Evolutionary conservation across 2,888 invertebrate genomes (phyloP), one percentile per base, ranked within the genome.

Genomic region (Caenorhabditis virilis): DNA sequence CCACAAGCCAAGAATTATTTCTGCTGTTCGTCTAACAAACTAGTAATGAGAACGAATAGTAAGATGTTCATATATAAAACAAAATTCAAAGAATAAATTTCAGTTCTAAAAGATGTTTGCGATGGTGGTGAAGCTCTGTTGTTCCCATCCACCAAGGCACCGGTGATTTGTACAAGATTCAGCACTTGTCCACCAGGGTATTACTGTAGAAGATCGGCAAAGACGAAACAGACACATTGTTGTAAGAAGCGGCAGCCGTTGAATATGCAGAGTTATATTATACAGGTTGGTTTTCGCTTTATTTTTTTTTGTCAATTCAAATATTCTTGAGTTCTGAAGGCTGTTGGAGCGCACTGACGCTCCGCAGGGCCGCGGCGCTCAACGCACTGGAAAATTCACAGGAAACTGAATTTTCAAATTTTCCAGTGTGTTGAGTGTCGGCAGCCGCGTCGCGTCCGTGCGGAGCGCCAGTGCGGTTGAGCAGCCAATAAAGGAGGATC

Each of bases 1-100:
- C 69, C 65, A 35, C 64, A 62, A 30, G 74, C 68, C 1, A 63
- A 70, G 26, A 66, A 69, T 35, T 76, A 76, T 48, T 69, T 72
- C 65, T 76, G 76, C 46, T 76, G 76, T 43, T 57, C 69, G 13
- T 43, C 59, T 2, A 54, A 54, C 23, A 59, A 46, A 22, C n/a
- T 56, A 25, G 50, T 54, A 1, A 52, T 64, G 48, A 62, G 53
- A 36, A 63, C 60, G 16, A 39, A 58, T 49, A 63, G 69, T 69
- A 15, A 41, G 33, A 53, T 27, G 25, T n/a, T n/a, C n/a, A n/a
- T n/a, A n/a, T n/a, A n/a, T n/a, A n/a, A n/a, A n/a, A n/a, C n/a
- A n/a, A n/a, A n/a, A n/a, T n/a, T n/a, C n/a, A n/a, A n/a, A n/a
- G n/a, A 38, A 46, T n/a, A 18, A 25, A 39, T n/a, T 69, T 18